These are phyloP conservation scores for Lagria hirta DNA, from an alignment of 2,888 invertebrate genomes.

Conservation along the genomic window DNA sequence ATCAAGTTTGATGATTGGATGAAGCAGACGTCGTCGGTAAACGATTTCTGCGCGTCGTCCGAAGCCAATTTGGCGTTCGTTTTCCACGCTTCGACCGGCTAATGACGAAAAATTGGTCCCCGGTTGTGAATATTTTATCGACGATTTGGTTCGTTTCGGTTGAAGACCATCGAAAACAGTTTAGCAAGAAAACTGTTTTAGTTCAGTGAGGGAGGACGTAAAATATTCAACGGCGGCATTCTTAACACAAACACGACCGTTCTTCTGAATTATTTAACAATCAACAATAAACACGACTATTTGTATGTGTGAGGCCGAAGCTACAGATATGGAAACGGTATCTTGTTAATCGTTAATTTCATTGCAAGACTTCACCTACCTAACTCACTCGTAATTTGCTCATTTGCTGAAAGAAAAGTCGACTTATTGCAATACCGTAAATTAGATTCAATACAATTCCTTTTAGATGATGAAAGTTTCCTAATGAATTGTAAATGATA, in stretches of 20 bases:
- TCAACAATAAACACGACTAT: slow-evolving; percentile 35
- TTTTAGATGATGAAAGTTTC: no score
- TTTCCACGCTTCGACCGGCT: no score
- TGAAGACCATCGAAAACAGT: slow-evolving; percentile 16
- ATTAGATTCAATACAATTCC: no score
- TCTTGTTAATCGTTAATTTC: slow-evolving; percentile 33
- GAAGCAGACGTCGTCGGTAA: slow-evolving; percentile 33
- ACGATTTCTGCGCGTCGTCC: slow-evolving; percentile 27
- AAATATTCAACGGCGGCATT: slow-evolving; percentile 22
- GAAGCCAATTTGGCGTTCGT: slow-evolving; percentile 43
- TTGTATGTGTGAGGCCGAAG: slow-evolving; percentile 31
- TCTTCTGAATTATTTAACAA: slow-evolving; percentile 37
- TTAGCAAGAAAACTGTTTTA: slow-evolving; percentile 3
- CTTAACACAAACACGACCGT: slow-evolving; percentile 25
- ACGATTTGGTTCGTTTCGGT: slow-evolving; percentile 7
- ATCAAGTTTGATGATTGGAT: slow-evolving; percentile 42
- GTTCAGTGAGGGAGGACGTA: slow-evolving; percentile 3
- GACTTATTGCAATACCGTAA: no score
- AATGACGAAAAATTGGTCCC: slow-evolving; percentile 27
- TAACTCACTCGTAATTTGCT: no score
- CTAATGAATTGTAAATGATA: no score
- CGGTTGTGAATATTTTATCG: slow-evolving; percentile 37
- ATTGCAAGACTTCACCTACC: slow-evolving; percentile 17
- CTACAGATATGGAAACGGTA: slow-evolving; percentile 28
- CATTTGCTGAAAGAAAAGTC: no score